Base-by-base conservation (phyloP, 2,888 invertebrate species). In the Folsomia candida region DNA sequence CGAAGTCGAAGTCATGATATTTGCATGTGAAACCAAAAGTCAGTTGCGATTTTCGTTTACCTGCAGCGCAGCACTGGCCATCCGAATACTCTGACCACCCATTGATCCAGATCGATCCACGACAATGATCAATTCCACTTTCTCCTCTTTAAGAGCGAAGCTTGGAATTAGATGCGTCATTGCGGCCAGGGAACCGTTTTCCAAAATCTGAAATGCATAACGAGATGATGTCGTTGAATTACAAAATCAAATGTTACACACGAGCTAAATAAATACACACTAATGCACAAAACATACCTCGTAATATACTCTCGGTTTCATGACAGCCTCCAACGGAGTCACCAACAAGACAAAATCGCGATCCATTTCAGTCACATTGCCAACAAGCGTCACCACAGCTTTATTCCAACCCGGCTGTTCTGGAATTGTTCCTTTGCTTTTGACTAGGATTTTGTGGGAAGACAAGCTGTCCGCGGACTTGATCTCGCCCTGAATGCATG, bases 231-330 rank as follows among this genome's bases (percentile, higher is more conserved):
- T n/a, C n/a, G n/a, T n/a, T n/a, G n/a, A n/a, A n/a, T n/a, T n/a
- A n/a, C n/a, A n/a, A n/a, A n/a, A n/a, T n/a, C n/a, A n/a, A n/a
- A n/a, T 14, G 6, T 37, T 37, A 4, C 37, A 37, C 4, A 4
- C 14, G 14, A 37, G 6, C 37, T 37, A 4, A 9, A 37, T 37
- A 4, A 37, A 37, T 37, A n/a, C n/a, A n/a, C n/a, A n/a, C n/a
- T n/a, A n/a, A n/a, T n/a, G n/a, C n/a, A n/a, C n/a, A n/a, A n/a
- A n/a, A n/a, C n/a, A n/a, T 14, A 72, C 79, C 78, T 85, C 85
- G 9, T 83, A 82, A 82, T 84, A 84, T 82, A 85, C 82, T 63
- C 84, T 76, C 2, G 85, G 84, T 11, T 82, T 82, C 74, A 85
- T 83, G 4, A 37, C 37, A 58, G 83, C 81, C 69, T 84, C 83